phyloP scores from a whole-genome alignment of 1,140 invertebrate species.

The Araneus ventricosus region DNA sequence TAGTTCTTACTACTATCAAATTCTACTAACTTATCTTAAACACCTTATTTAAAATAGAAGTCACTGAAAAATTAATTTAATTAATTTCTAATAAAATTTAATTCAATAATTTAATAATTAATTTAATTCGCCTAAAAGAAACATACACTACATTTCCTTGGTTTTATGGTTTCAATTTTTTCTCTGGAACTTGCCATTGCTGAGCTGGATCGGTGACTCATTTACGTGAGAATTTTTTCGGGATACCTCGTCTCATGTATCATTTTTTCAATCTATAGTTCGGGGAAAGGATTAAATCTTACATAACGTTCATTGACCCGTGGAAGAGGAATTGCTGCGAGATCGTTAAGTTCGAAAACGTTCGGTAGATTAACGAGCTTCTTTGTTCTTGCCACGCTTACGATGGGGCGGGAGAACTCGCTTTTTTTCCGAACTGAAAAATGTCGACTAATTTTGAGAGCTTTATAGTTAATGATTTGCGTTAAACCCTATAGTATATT shows the following conservation, averaged over 20 bases:
- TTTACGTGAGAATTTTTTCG: background rate
- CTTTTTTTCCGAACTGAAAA: background rate
- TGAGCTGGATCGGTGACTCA: background rate
- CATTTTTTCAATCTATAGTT: conserved; percentile 15
- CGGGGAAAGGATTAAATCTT: conserved; percentile 24
- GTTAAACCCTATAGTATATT: too few relatives aligned
- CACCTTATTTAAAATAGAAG: too few relatives aligned
- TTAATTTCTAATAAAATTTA: too few relatives aligned
- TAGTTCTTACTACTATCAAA: too few relatives aligned
- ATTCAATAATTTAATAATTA: too few relatives aligned
- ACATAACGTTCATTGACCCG: background rate
- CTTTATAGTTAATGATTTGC: background rate
- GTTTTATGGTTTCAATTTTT: too few relatives aligned
- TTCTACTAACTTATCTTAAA: too few relatives aligned
- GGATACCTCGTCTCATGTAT: background rate
- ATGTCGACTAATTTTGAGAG: background rate
- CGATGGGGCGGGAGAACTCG: background rate
- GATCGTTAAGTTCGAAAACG: background rate
- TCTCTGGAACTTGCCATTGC: too few relatives aligned
- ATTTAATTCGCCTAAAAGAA: too few relatives aligned
- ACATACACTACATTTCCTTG: too few relatives aligned
- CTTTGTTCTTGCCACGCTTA: background rate
- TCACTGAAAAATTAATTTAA: too few relatives aligned
- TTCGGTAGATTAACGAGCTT: background rate
- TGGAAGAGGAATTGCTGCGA: background rate